Conservation (phyloP, 1,140 invertebrate genomes). For the Apis florea region DNA sequence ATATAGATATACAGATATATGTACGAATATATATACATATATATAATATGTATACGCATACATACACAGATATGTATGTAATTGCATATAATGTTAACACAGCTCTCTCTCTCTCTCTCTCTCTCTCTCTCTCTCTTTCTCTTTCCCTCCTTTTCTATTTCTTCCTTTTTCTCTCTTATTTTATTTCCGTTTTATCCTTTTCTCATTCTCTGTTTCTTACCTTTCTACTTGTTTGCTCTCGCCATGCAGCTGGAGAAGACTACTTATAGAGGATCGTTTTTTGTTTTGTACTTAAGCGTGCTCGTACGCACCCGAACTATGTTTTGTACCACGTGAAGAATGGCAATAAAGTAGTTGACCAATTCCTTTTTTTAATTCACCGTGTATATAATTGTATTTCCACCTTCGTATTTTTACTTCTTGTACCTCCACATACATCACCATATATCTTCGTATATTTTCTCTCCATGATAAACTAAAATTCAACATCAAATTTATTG, state of each 20-base stretch:
- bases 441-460: background rate
- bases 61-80: slow-evolving; percentile 21
- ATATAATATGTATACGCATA: slow-evolving; percentile 3
- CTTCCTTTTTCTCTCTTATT: background rate
- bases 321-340: slow-evolving; percentile 54
- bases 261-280: slow-evolving; percentile 43
- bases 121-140: slow-evolving; percentile 11
- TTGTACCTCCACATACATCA: too few relatives aligned
- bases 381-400: background rate
- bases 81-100: slow-evolving; percentile 44
- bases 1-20: slow-evolving; percentile 13
- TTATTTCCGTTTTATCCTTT: background rate
- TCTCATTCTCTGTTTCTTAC: slow-evolving; percentile 11
- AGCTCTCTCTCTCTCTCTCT: slow-evolving; percentile 34
- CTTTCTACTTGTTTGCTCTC: slow-evolving; percentile 35
- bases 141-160: background rate
- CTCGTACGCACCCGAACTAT: slow-evolving; percentile 47
- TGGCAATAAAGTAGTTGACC: slow-evolving; percentile 56
- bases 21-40: slow-evolving; percentile 19
- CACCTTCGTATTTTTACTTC: too few relatives aligned
- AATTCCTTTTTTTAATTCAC: slow-evolving; percentile 52
- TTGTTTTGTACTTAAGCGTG: slow-evolving; percentile 57
- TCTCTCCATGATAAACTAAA: background rate
- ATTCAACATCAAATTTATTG: background rate
- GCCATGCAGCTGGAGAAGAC: slow-evolving; percentile 45